A percentile compares a stretch with the other conserved stretches of the same genome.
These are phyloP conservation scores for Hirtodrosophila duncani DNA, from an alignment of 2,888 invertebrate species.

Conservation along the genomic window DNA sequence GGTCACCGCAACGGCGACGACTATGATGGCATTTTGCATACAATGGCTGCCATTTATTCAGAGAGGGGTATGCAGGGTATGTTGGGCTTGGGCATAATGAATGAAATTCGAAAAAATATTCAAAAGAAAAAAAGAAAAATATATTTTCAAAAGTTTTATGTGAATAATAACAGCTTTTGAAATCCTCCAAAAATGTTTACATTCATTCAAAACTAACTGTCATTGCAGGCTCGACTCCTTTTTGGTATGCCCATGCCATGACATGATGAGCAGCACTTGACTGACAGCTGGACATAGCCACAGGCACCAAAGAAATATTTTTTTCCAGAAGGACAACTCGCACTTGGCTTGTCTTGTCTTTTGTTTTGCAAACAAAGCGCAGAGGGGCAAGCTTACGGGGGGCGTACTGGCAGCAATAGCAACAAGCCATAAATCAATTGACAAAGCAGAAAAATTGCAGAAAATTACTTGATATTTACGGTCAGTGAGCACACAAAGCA, in stretches of 20 bases:
- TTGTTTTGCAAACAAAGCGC: slow-evolving; percentile 52
- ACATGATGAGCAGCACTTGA: no score
- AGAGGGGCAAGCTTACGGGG: background rate
- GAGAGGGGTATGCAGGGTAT: no score
- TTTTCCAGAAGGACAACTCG: slow-evolving; percentile 43
- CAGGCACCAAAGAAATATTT: slow-evolving; percentile 40
- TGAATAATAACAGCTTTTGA: no score
- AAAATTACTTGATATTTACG: slow-evolving; percentile 71
- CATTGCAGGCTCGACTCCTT: background rate
- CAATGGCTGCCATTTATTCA: no score
- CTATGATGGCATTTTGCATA: slow-evolving; percentile 49
- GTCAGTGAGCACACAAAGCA: slow-evolving; percentile 55
- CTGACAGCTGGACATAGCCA: slow-evolving; percentile 25
- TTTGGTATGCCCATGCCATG: background rate
- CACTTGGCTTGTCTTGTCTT: slow-evolving; percentile 54
- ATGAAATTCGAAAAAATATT: no score
- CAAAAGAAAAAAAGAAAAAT: no score
- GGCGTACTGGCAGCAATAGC: slow-evolving; percentile 4
- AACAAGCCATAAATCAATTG: slow-evolving; percentile 63
- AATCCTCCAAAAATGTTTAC: background rate
- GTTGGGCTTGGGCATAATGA: no score
- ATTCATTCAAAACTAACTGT: background rate
- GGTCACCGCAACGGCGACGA: background rate
- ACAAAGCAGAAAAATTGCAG: slow-evolving; percentile 64
- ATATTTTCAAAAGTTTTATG: no score